These are phyloP conservation scores for Apostichopus leukothele DNA, from an alignment of 53 echinoderm and acorn worm species.

Conservation along the genomic window DNA sequence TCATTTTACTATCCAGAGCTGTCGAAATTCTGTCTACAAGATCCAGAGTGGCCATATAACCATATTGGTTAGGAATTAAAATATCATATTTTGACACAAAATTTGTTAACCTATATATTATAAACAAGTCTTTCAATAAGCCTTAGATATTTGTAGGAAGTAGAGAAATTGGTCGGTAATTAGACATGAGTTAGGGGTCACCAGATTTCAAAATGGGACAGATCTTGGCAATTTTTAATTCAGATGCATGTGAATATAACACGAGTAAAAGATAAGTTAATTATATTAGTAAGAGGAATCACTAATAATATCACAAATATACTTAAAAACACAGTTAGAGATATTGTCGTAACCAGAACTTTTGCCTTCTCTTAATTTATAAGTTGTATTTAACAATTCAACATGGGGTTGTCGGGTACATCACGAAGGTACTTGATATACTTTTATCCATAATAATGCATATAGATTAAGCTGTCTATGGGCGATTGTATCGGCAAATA, in stretches of 20 bases:
- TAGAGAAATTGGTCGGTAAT: neutral
- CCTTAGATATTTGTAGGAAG: neutral
- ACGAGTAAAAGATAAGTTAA: neutral
- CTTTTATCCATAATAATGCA: no score
- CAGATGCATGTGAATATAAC: neutral
- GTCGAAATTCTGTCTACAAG: neutral
- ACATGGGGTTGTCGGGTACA: no score
- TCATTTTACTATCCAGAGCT: neutral
- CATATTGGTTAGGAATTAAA: slow-evolving; percentile 3
- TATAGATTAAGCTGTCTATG: no score
- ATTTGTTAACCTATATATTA: neutral
- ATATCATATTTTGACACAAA: slow-evolving; percentile 2
- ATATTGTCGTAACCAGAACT: neutral
- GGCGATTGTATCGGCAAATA: no score
- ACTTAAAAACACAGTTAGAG: neutral
- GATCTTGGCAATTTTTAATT: neutral
- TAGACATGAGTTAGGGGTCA: neutral
- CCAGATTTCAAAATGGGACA: neutral
- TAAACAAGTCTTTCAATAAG: neutral
- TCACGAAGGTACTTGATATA: no score
- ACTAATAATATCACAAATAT: neutral
- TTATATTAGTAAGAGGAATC: neutral
- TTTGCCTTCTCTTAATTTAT: no score
- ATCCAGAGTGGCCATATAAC: slow-evolving; percentile 1
- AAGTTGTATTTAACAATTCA: no score